Conservation (phyloP, 2,113 vertebrate species). For the Tychaedon coryphoeus region DNA sequence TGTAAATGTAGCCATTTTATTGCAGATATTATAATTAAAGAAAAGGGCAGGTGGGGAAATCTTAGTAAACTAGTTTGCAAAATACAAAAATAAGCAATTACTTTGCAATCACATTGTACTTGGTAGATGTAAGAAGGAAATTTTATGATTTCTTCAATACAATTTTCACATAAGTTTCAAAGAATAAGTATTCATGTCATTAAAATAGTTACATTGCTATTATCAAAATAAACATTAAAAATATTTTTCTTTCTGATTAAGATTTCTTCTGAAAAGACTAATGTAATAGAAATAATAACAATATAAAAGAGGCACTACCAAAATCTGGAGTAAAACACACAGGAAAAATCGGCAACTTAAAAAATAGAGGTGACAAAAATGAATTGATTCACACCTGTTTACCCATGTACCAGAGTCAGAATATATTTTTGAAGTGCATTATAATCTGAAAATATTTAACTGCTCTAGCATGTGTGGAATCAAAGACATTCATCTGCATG, state of each 20-base stretch:
- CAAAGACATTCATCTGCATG: background rate
- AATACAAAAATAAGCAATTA: constrained; percentile 1
- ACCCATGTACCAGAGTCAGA: background rate
- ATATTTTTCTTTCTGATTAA: background rate
- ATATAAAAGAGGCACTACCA: background rate
- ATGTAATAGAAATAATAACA: background rate
- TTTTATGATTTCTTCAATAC: background rate
- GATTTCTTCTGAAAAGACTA: background rate
- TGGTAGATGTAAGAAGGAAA: background rate
- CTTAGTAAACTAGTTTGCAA: background rate
- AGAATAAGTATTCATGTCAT: background rate
- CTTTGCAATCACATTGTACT: background rate
- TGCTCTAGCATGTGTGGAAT: background rate
- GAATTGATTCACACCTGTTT: background rate
- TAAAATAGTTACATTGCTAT: background rate
- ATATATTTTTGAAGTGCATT: background rate
- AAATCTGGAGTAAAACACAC: background rate
- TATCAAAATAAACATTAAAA: background rate
- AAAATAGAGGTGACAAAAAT: background rate
- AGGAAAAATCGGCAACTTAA: background rate
- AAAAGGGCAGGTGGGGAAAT: background rate
- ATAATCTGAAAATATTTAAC: background rate
- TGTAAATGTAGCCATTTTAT: background rate
- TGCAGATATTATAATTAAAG: background rate
- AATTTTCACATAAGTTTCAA: background rate